These are phyloP conservation scores for Synanthedon andrenaeformis DNA, from an alignment of 2,888 invertebrate genomes.

Conservation along the genomic window DNA sequence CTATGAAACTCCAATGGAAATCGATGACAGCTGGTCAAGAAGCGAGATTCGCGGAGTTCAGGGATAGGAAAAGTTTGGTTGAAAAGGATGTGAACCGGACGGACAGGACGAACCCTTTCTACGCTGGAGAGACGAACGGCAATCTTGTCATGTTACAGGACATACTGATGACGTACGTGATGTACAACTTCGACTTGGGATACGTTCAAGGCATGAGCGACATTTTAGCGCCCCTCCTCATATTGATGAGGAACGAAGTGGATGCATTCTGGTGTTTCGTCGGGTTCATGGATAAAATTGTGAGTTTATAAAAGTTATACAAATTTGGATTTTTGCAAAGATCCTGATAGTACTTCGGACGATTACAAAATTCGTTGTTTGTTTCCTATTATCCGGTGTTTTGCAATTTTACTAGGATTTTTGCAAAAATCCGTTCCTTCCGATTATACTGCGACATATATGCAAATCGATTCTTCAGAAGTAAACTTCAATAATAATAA, in stretches of 20 bases:
- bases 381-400: no score
- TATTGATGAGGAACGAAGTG: constrained; percentile 91
- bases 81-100: constrained; percentile 98
- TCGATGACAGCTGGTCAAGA: constrained; percentile 91
- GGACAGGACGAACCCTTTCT: constrained; percentile 90
- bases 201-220: constrained; percentile 99
- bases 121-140: constrained; percentile 92
- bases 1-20: constrained; percentile 97
- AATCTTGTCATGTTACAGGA: constrained; percentile 88
- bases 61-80: constrained; percentile 92
- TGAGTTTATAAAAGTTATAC: constrained; percentile 71
- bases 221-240: constrained; percentile 90
- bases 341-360: no score
- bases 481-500: no score
- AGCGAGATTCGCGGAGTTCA: constrained; percentile 85
- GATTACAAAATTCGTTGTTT: no score
- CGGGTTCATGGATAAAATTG: constrained; percentile 96
- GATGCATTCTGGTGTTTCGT: constrained; percentile 99
- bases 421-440: no score
- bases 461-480: no score
- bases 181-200: constrained; percentile 98
- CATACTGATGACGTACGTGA: constrained; percentile 97
- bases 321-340: no score
- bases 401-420: no score
- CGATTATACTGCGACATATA: no score